These are phyloP conservation scores for Lamproptera curius DNA, from an alignment of 2,888 invertebrate species.

Conservation along the genomic window DNA sequence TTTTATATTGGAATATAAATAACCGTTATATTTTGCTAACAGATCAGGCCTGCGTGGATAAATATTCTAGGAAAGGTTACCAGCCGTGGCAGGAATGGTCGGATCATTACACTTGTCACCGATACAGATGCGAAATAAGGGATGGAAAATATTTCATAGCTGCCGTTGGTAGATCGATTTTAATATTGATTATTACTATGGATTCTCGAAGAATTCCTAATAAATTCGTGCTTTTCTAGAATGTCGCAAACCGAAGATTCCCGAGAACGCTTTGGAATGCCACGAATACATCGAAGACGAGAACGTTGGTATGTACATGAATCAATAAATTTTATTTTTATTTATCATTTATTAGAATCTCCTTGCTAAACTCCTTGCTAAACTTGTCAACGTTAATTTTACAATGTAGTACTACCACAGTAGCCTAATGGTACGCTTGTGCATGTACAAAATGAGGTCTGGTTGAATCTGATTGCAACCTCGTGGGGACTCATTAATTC, in stretches of 20 bases:
- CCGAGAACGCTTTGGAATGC: conserved; percentile 70
- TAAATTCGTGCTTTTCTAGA: conserved; percentile 32
- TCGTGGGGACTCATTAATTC: too few species aligned
- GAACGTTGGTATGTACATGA: conserved; percentile 56
- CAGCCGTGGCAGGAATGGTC: conserved; percentile 76
- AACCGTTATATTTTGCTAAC: conserved; percentile 20
- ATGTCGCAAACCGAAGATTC: conserved; percentile 71
- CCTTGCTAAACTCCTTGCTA: too few species aligned
- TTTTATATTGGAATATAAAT: conserved; percentile 6
- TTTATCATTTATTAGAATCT: too few species aligned
- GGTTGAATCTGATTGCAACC: too few species aligned
- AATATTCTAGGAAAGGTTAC: conserved; percentile 73
- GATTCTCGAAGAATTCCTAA: neutral
- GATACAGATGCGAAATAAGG: conserved; percentile 68
- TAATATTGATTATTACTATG: neutral
- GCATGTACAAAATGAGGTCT: too few species aligned
- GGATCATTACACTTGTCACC: conserved; percentile 69
- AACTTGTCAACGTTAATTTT: too few species aligned
- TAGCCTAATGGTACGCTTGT: too few species aligned
- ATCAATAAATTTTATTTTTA: too few species aligned
- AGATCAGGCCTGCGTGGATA: conserved; percentile 73
- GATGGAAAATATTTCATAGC: conserved; percentile 73
- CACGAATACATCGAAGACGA: conserved; percentile 74
- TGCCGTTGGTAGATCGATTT: conserved; percentile 73
- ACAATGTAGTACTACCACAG: too few species aligned